Base-by-base conservation (phyloP, 2,113 vertebrate species). In the Oreocharis arfaki region DNA sequence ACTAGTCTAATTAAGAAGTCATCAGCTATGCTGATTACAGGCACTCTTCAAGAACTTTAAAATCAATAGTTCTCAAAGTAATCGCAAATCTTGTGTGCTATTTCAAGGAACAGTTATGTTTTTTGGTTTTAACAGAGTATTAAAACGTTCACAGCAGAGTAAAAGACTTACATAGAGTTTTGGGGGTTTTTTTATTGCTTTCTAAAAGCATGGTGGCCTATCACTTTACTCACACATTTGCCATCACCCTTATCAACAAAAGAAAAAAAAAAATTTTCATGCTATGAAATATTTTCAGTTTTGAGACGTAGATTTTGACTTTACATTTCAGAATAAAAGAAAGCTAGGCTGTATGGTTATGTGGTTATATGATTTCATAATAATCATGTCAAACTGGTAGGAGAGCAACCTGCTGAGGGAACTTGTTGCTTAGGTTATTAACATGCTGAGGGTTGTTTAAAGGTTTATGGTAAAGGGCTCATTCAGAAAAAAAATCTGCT, bases 21-120 rank as follows among this genome's bases (percentile, higher is more conserved):
- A 96, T 68, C 73, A 86, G 89, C 90, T 69, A 53, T 71, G 57
- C 69, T 97, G 90, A 88, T 97, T 96, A 95, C 57, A 96, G 49
- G 64, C 42, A 92, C 33, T 85, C 50, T 52, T 94, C 37, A 50
- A 61, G 70, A 92, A 87, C 75, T 53, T 94, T n/a, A 73, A 91
- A 94, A 92, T 97, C 88, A 96, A 61, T 86, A 94, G 76, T 87
- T 88, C 55, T 69, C 70, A 55, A 16, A 67, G 50, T 80, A 90
- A 89, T 91, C 37, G 24, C 47, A 79, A 83, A 91, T 89, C 56
- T 35, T 57, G 18, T 35, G 28, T 8, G 17, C 2, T 11, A 50
- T 78, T 73, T 84, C 88, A 69, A 78, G 33, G 96, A 97, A 88
- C 50, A 95, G 74, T 90, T 88, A 63, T 10, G 23, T 11, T 71